A percentile compares a stretch with the other conserved stretches of the same genome.
Evolutionary conservation across 2,797 vertebrate genomes (phyloP).

Genomic region (Antennarius maculatus): DNA sequence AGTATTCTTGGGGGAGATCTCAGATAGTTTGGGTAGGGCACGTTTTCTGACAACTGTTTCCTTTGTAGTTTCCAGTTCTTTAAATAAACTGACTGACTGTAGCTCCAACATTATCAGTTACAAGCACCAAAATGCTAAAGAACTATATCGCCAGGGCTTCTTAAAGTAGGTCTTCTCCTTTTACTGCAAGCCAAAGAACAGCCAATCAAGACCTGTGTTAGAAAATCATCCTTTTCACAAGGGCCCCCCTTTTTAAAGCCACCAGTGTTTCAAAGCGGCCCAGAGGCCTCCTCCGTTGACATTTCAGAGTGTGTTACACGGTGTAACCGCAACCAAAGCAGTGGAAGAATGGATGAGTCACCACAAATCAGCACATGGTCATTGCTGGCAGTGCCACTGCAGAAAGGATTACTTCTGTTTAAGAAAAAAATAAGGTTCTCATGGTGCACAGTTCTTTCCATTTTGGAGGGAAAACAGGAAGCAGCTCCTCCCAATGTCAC

Average conservation of each 20-base stretch:
- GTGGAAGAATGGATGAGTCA: constrained; percentile 73
- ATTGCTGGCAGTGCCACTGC: constrained; percentile 56
- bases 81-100: not conserved
- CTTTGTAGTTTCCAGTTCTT: constrained; percentile 8
- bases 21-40: constrained; percentile 40
- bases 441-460: constrained; percentile 64
- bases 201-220: no score
- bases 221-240: no score
- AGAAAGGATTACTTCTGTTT: constrained; percentile 28
- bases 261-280: constrained; percentile 2
- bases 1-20: constrained; percentile 45
- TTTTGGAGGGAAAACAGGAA: constrained; percentile 78
- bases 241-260: not conserved
- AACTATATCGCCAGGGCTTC: not conserved
- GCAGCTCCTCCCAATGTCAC: constrained; percentile 60
- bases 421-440: constrained; percentile 22
- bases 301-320: constrained; percentile 48
- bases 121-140: not conserved
- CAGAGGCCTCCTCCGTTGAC: constrained; percentile 44
- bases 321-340: constrained; percentile 26
- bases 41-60: constrained; percentile 45
- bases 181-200: no score
- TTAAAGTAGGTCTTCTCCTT: not conserved
- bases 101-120: not conserved
- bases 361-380: constrained; percentile 47